Evolutionary conservation across 2,888 invertebrate genomes (phyloP).

Genomic region (Watsonalla cultraria): DNA sequence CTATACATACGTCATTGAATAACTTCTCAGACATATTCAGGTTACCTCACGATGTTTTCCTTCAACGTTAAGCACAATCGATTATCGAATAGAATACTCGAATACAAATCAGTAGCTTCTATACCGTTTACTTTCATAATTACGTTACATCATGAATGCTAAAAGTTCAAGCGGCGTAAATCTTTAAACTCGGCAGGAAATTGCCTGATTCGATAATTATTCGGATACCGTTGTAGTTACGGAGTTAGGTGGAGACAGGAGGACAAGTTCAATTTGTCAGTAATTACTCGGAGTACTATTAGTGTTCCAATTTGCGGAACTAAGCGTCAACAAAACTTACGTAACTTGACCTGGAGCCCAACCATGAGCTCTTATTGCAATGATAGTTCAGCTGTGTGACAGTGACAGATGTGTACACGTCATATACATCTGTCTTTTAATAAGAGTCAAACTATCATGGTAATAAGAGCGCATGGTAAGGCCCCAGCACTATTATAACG

Average conservation of each 20-base stretch:
- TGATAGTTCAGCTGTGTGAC: no score
- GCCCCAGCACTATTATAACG: no score
- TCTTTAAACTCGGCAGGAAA: conserved; percentile 46
- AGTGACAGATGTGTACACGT: no score
- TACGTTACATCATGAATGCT: neutral
- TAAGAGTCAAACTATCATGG: no score
- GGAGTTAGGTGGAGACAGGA: conserved; percentile 17
- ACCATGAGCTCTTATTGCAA: neutral
- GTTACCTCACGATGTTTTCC: no score
- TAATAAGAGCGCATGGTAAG: no score
- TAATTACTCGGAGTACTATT: conserved; percentile 34
- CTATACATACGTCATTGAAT: no score
- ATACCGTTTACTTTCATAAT: neutral
- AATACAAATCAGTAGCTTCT: neutral
- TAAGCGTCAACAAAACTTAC: conserved; percentile 3
- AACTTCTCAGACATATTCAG: no score
- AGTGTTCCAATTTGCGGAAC: conserved; percentile 35
- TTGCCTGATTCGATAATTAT: conserved; percentile 69
- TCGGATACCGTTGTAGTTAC: conserved; percentile 32
- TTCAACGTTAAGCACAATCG: no score
- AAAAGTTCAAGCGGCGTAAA: conserved; percentile 10
- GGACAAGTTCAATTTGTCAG: conserved; percentile 34
- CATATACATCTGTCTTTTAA: no score
- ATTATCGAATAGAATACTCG: neutral
- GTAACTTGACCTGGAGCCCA: neutral